These are phyloP conservation scores for Heliornis fulica DNA, from an alignment of 2,113 vertebrate species.

Conservation along the genomic window DNA sequence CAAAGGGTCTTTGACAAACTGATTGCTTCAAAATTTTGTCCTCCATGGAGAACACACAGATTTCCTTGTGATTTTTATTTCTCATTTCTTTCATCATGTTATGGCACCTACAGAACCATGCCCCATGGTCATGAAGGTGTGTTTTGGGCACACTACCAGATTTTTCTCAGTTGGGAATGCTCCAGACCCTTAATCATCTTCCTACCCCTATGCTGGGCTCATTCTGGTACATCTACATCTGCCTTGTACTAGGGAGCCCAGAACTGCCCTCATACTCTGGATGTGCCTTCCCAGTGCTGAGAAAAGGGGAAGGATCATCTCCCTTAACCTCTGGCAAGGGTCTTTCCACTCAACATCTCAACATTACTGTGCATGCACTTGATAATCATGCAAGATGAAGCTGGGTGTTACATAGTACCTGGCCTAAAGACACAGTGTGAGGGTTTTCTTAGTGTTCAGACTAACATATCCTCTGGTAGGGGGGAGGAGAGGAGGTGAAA, in stretches of 20 bases:
- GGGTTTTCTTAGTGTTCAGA: background rate
- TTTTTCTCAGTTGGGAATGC: background rate
- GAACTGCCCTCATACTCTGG: background rate
- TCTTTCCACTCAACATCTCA: background rate
- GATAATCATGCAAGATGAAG: background rate
- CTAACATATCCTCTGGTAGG: background rate
- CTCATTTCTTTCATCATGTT: background rate
- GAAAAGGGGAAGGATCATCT: background rate
- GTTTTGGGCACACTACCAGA: background rate
- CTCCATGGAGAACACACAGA: background rate
- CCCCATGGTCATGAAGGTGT: background rate
- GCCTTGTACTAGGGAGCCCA: background rate
- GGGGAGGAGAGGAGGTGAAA: background rate
- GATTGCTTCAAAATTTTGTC: background rate
- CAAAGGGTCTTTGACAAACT: background rate
- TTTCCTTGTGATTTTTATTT: background rate
- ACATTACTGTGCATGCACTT: background rate
- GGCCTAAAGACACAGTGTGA: background rate
- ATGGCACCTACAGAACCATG: background rate
- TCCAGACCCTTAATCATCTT: background rate
- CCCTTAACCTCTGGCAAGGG: background rate
- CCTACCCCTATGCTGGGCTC: background rate
- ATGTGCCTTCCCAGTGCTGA: background rate
- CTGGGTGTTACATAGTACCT: background rate
- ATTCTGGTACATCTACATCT: accelerated